Percentiles rank a stretch among this genome's conserved stretches.
Evolutionary conservation across 2,797 vertebrate species (phyloP).

Genomic region (Brotula barbata): DNA sequence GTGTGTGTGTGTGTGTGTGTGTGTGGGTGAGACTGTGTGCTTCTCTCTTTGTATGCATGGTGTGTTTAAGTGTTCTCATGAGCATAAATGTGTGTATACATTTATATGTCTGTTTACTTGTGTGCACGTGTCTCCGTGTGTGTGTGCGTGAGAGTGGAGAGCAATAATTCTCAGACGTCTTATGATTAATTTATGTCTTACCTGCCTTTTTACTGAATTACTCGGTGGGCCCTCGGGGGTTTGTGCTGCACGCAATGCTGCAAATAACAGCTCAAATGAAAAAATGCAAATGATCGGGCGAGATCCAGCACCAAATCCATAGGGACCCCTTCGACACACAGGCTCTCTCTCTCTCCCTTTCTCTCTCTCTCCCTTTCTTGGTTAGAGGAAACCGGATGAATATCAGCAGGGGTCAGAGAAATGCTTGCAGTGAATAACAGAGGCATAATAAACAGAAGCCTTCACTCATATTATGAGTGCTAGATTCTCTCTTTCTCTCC

Average conservation of each 20-base stretch:
- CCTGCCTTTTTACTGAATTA: slow-evolving; percentile 79
- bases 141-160: slow-evolving; percentile 16
- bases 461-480: slow-evolving; percentile 79
- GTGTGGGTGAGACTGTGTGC: slow-evolving; percentile 23
- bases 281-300: slow-evolving; percentile 79
- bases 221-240: slow-evolving; percentile 65
- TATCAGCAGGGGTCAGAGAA: slow-evolving; percentile 77
- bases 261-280: slow-evolving; percentile 81
- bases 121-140: not conserved
- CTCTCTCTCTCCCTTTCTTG: slow-evolving; percentile 36
- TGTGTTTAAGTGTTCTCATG: slow-evolving; percentile 12
- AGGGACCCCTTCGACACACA: slow-evolving; percentile 61
- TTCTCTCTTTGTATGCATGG: not conserved
- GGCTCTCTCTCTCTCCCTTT: slow-evolving; percentile 10
- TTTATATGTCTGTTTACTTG: slow-evolving; percentile 44
- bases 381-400: slow-evolving; percentile 70
- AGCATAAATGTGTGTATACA: slow-evolving; percentile 21
- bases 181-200: slow-evolving; percentile 80
- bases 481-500: slow-evolving; percentile 50
- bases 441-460: slow-evolving; percentile 76
- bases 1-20: slow-evolving; percentile 7
- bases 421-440: slow-evolving; percentile 74
- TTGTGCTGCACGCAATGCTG: slow-evolving; percentile 70
- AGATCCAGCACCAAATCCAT: slow-evolving; percentile 68
- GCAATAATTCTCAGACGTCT: slow-evolving; percentile 69